Percentiles rank a stretch among this genome's conserved stretches.
phyloP scores from a whole-genome alignment of 1,140 invertebrate genomes.

The Panagrolaimus sp. region DNA sequence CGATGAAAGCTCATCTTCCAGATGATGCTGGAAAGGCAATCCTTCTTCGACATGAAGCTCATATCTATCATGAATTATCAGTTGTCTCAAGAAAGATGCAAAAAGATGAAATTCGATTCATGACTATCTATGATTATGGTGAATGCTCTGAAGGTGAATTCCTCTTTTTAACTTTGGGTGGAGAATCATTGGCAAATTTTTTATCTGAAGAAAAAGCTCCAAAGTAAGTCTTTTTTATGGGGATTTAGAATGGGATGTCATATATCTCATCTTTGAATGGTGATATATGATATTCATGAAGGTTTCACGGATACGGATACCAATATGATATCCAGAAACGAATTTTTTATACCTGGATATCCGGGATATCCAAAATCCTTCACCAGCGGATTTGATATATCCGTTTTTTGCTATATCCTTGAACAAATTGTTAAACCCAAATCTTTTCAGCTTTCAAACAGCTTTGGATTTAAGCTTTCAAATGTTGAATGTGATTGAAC shows the following conservation, averaged over 20 bases:
- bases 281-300: no score
- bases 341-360: no score
- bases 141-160: background rate
- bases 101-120: conserved; percentile 3
- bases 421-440: background rate
- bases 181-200: conserved; percentile 1
- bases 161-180: background rate
- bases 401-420: background rate
- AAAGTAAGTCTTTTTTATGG: background rate
- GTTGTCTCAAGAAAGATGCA: background rate
- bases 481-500: conserved; percentile 5
- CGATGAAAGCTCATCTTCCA: background rate
- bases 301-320: no score
- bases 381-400: no score
- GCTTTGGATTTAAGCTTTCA: conserved; percentile 6
- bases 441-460: background rate
- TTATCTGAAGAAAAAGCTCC: background rate
- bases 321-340: no score
- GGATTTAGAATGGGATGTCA: no score
- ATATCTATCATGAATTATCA: conserved; percentile 2
- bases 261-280: no score
- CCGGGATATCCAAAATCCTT: no score
- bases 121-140: background rate
- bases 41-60: background rate
- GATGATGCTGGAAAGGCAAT: background rate